A percentile compares a stretch with the other conserved stretches of the same genome.
Conservation (phyloP, 2,888 invertebrate species). For the Drosophila putrida region DNA sequence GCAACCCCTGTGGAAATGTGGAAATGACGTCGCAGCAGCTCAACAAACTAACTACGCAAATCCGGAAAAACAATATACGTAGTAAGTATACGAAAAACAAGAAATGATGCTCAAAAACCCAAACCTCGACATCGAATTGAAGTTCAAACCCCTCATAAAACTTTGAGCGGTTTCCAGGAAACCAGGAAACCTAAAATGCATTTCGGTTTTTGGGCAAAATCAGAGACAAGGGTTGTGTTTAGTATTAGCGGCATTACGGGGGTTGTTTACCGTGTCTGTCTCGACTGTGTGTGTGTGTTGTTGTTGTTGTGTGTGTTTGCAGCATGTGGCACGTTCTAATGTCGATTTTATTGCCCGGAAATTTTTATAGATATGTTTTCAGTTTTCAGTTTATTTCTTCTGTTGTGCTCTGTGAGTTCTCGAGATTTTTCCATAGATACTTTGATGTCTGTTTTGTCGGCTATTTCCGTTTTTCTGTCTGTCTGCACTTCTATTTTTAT, state of each 20-base stretch:
- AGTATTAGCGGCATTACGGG: constrained; percentile 24
- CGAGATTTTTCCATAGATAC: constrained; percentile 42
- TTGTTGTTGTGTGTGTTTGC: constrained; percentile 14
- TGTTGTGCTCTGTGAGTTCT: constrained; percentile 27
- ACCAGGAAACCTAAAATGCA: constrained; percentile 46
- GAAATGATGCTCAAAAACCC: constrained; percentile 8
- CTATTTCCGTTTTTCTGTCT: constrained; percentile 34
- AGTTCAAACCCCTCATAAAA: constrained; percentile 27
- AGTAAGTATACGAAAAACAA: constrained; percentile 5
- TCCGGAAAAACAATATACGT: constrained; percentile 6
- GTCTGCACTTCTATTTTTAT: constrained; percentile 53
- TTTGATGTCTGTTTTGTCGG: constrained; percentile 1
- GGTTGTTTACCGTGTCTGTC: constrained; percentile 45
- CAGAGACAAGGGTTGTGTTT: constrained; percentile 25
- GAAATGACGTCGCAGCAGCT: constrained; percentile 33
- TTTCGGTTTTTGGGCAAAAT: constrained; percentile 19
- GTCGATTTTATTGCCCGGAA: constrained; percentile 52
- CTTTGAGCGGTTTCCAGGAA: constrained; percentile 44
- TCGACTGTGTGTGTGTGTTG: constrained; percentile 1
- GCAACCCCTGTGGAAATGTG: constrained; percentile 16
- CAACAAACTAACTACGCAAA: constrained; percentile 8
- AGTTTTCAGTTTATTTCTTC: neutral
- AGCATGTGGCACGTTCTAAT: constrained; percentile 64
- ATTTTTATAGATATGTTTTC: constrained; percentile 31
- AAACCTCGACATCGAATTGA: neutral